Evolutionary conservation across 1,140 invertebrate species (phyloP).

Genomic region (Catajapyx aquilonaris): DNA sequence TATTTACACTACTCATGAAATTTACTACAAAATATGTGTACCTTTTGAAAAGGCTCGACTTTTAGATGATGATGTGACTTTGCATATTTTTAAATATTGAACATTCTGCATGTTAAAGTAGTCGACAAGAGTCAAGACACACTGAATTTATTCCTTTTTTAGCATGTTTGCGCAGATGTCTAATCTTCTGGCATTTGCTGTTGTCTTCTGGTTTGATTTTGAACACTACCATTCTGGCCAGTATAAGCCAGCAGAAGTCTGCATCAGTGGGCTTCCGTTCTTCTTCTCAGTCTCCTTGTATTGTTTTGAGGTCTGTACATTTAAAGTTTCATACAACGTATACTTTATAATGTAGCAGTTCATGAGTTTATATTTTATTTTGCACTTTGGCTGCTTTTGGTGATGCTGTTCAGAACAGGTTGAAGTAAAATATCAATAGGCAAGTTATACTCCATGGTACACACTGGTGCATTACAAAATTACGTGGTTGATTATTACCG

Average conservation of each 20-base stretch:
- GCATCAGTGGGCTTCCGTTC: constrained; percentile 23
- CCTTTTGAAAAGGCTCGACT: too few relatives aligned
- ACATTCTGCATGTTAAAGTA: too few relatives aligned
- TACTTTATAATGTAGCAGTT: constrained; percentile 1
- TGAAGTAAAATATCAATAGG: background rate
- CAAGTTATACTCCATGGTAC: background rate
- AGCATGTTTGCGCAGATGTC: constrained; percentile 19
- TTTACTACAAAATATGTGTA: too few relatives aligned
- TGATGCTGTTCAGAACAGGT: background rate
- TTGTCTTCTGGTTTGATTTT: constrained; percentile 30
- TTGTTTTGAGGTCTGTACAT: constrained; percentile 23
- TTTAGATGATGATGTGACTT: too few relatives aligned
- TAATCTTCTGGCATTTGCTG: constrained; percentile 24
- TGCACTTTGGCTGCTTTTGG: background rate
- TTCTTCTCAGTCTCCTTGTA: constrained; percentile 26
- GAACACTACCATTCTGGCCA: constrained; percentile 21
- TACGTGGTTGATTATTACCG: background rate
- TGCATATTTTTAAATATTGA: too few relatives aligned
- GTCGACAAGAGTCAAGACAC: too few relatives aligned
- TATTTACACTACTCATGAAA: too few relatives aligned
- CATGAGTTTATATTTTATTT: constrained; percentile 6
- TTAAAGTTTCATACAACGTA: background rate
- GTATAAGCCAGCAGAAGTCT: constrained; percentile 23
- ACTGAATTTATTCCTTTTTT: constrained; percentile 8
- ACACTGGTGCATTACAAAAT: background rate